phyloP scores from a whole-genome alignment of 2,113 vertebrate genomes.

The Hypocryptadius cinnamomeus region DNA sequence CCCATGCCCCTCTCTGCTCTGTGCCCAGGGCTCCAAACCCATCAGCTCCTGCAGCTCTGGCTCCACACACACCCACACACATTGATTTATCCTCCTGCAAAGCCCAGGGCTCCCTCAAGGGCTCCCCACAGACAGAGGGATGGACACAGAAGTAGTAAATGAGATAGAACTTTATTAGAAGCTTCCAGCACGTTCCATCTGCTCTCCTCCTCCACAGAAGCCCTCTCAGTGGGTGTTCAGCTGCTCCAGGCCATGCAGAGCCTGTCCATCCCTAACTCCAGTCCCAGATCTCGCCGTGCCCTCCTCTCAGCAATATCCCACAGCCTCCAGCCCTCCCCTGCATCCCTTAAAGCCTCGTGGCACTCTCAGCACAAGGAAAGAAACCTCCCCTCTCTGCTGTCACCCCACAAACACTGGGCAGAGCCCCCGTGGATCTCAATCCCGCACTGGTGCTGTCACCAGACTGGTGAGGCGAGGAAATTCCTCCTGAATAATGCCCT shows the following conservation, averaged over 20 bases:
- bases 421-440: neutral
- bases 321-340: neutral
- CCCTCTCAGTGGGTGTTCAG: neutral
- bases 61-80: no score
- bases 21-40: neutral
- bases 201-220: neutral
- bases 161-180: constrained; percentile 33
- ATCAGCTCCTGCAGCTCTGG: neutral
- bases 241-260: neutral
- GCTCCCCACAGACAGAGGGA: neutral
- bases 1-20: neutral
- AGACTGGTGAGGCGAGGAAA: neutral
- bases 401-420: neutral
- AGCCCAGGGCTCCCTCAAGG: fast-evolving
- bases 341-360: neutral
- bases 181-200: neutral
- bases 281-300: neutral
- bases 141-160: neutral
- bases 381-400: neutral
- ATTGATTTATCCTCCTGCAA: neutral
- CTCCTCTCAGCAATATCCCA: neutral
- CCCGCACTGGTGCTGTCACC: neutral
- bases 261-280: neutral
- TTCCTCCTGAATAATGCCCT: neutral
- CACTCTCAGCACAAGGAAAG: neutral